Conservation (phyloP, 2,113 vertebrate species). For the Malurus cyaneus region DNA sequence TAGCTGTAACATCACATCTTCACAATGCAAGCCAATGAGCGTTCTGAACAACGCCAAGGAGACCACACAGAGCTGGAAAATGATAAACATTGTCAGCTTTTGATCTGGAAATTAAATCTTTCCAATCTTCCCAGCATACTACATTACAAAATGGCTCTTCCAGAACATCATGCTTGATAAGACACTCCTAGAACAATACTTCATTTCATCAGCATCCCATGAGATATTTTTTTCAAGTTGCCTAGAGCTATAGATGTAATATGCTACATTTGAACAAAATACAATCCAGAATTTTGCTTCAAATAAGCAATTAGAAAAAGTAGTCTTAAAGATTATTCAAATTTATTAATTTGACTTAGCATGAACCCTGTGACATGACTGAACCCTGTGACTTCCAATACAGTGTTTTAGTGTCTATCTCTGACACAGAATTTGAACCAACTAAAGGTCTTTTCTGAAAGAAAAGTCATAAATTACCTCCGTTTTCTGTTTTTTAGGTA, state of each 20-base stretch:
- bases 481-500: background rate
- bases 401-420: background rate
- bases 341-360: too few species aligned
- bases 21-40: slow-evolving; percentile 92
- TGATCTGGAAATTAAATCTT: background rate
- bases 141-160: slow-evolving; percentile 12
- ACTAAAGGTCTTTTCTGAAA: background rate
- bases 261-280: background rate
- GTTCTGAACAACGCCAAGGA: slow-evolving; percentile 94
- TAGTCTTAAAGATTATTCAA: background rate
- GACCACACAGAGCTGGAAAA: slow-evolving; percentile 89
- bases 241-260: background rate
- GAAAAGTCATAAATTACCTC: background rate
- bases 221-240: background rate
- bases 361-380: too few species aligned
- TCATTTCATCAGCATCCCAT: background rate
- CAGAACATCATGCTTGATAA: background rate
- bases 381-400: background rate
- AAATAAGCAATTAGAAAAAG: background rate
- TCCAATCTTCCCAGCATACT: background rate
- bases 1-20: slow-evolving; percentile 97
- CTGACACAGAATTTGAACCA: background rate
- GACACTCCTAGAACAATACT: background rate
- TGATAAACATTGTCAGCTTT: slow-evolving; percentile 28
- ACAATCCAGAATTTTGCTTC: background rate